phyloP scores from a whole-genome alignment of 2,113 vertebrate genomes.

The Cebus imitator region DNA sequence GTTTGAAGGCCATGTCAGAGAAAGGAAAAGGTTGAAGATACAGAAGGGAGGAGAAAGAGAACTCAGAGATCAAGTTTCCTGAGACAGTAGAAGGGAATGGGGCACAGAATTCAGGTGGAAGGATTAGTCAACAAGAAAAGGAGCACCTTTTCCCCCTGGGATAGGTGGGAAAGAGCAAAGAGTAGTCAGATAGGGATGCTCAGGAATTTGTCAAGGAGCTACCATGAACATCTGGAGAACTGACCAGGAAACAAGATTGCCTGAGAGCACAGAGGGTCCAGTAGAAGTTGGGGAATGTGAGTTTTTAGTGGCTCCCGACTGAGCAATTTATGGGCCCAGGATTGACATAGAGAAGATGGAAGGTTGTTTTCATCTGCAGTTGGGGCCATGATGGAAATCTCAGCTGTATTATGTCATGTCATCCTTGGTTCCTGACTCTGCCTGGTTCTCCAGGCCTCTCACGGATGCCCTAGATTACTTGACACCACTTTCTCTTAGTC shows the following conservation, averaged over 20 bases:
- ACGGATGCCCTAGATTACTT: not conserved
- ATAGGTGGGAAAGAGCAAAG: not conserved
- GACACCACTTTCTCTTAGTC: constrained; percentile 15
- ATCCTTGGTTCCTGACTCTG: not conserved
- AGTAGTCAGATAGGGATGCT: not conserved
- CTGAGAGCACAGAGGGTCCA: not conserved
- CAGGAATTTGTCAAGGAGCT: not conserved
- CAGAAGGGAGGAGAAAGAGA: not conserved
- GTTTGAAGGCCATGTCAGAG: not conserved
- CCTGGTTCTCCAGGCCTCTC: constrained; percentile 10
- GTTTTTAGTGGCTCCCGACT: not conserved
- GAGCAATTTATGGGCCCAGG: not conserved
- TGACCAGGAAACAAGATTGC: not conserved
- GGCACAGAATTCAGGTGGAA: not conserved
- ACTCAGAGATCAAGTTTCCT: not conserved
- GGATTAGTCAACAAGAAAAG: not conserved
- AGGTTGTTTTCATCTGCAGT: not conserved
- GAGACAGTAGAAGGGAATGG: not conserved
- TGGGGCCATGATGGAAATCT: not conserved
- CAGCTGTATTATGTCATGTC: not conserved
- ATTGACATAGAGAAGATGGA: not conserved
- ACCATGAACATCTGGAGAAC: not conserved
- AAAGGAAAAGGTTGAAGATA: not conserved
- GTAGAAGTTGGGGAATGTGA: not conserved
- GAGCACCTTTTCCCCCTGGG: not conserved